Evolutionary conservation across 1,140 invertebrate genomes (phyloP), one percentile per base, ranked within the genome.

Genomic region (Anthonomus grandis): DNA sequence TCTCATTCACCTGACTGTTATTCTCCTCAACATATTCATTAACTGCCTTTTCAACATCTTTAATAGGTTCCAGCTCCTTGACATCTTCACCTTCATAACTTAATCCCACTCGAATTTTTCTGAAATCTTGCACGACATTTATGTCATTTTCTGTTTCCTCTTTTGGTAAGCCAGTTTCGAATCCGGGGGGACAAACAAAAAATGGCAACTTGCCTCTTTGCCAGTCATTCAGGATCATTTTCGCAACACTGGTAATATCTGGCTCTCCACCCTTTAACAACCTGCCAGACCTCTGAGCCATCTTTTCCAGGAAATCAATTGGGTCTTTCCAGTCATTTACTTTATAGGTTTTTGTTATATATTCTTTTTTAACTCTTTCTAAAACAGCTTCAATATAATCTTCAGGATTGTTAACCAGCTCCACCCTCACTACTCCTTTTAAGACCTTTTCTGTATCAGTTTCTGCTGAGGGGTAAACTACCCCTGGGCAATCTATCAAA

Each of bases 201-300:
- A 91, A 98, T 0, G 96, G 96, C 34, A 99, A 76, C 76, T 95
- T 96, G 10, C 97, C 97, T 67, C 97, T 82, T 76, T 99, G 97
- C 87, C 92, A 99, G 74, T 99, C 97, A 80, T 99, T 99, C 0
- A 99, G 77, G 2, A 99, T 85, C 89, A 97, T 97, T 73, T 90
- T 91, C 0, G 97, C 87, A 12, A 91, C 87, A 41, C 88, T 87
- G 41, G 79, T 76, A 9, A 96, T 78, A 77, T 99, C 95, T 9
- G 97, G 93, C 74, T 99, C 95, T 19, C 95, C 97, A 64, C 94
- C 94, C 74, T 97, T 98, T 1, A 97, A 73, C 36, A 99, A 76
- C 77, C 93, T 96, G 9, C 97, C 97, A 21, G 80, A 85, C 65
- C 86, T 84, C 41, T 80, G 78, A 0, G 95, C 94, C 50, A 98